Conservation (phyloP, 2,113 vertebrate genomes). For the Megaceryle torquata region DNA sequence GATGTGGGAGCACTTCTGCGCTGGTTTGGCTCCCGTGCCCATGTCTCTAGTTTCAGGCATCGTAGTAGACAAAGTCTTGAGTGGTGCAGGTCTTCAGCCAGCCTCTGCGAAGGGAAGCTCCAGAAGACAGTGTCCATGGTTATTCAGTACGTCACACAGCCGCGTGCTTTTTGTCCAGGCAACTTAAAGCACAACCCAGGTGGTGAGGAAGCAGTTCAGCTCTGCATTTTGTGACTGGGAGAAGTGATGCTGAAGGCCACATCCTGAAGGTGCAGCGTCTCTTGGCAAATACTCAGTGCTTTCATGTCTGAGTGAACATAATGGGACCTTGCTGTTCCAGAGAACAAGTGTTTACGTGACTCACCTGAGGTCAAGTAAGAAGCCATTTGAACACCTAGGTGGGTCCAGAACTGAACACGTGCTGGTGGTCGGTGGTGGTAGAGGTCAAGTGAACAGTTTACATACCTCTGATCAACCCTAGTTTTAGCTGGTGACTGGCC, state of each 20-base stretch:
- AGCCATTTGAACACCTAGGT: neutral
- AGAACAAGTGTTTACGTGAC: neutral
- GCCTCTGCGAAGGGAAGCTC: neutral
- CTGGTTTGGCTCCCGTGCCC: neutral
- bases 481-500: neutral
- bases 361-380: neutral
- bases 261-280: neutral
- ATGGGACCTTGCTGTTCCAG: neutral
- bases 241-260: neutral
- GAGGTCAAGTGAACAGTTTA: accelerated
- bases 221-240: neutral
- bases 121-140: neutral
- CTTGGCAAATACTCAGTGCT: neutral
- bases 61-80: accelerated
- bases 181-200: neutral
- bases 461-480: neutral
- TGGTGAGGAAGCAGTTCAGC: neutral
- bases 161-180: neutral
- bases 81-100: neutral
- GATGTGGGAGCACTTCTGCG: neutral
- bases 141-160: neutral
- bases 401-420: neutral
- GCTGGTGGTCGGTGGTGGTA: neutral
- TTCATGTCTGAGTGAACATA: neutral
- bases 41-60: neutral